Conservation (phyloP, 2,888 invertebrate genomes). For the Tinea semifulvella region DNA sequence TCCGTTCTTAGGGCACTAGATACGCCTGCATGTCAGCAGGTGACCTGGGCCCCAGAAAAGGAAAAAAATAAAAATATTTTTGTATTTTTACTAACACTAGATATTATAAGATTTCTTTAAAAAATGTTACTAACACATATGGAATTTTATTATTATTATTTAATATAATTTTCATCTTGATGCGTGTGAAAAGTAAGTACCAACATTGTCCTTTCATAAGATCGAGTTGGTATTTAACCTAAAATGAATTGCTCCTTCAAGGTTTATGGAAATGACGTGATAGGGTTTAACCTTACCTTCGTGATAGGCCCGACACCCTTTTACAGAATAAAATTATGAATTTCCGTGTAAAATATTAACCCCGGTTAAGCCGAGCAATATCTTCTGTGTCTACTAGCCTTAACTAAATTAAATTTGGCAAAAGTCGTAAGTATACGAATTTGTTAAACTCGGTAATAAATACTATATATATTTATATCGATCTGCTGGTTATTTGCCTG, state of each 20-base stretch:
- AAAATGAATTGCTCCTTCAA: slow-evolving; percentile 8
- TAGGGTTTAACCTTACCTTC: slow-evolving; percentile 9
- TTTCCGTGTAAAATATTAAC: slow-evolving; percentile 5
- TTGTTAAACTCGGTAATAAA: neutral
- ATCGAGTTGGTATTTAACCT: neutral
- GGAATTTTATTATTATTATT: too few species aligned
- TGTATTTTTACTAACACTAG: too few species aligned
- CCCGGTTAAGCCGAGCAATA: slow-evolving; percentile 5
- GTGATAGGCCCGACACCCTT: slow-evolving; percentile 3
- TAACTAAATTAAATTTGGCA: slow-evolving; percentile 3
- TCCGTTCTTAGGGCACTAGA: too few species aligned
- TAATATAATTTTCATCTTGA: too few species aligned
- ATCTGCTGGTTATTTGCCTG: too few species aligned
- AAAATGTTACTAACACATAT: too few species aligned
- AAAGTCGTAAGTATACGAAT: neutral
- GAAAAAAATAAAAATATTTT: too few species aligned
- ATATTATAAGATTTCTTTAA: too few species aligned
- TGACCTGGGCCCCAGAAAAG: too few species aligned
- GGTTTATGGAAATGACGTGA: slow-evolving; percentile 10
- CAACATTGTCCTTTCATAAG: neutral
- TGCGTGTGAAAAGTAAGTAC: too few species aligned
- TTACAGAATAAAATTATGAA: slow-evolving; percentile 7
- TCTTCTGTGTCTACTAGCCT: slow-evolving; percentile 5
- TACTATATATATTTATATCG: too few species aligned
- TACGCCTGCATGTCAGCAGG: too few species aligned